Evolutionary conservation across 1,140 invertebrate species (phyloP).

Genomic region (Leguminivora glycinivorella): DNA sequence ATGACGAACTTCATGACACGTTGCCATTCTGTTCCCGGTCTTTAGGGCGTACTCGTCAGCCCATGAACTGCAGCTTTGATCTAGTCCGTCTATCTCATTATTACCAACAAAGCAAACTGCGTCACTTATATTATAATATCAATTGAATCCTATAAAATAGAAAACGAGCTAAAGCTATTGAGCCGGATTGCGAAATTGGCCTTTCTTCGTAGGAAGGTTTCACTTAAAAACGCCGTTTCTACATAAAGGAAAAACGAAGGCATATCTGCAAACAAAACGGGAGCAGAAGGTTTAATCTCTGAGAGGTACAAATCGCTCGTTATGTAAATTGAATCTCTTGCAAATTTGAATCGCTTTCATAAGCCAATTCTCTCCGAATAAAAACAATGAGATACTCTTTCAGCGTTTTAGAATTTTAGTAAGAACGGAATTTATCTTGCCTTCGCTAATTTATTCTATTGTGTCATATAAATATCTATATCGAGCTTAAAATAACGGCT

Average conservation of each 20-base stretch:
- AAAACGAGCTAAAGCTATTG: constrained; percentile 11
- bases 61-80: too few species aligned
- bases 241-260: constrained; percentile 32
- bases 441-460: constrained; percentile 45
- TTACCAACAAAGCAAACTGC: not conserved
- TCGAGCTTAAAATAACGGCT: constrained; percentile 25
- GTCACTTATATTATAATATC: not conserved
- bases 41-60: too few species aligned
- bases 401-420: constrained; percentile 47
- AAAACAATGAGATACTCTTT: constrained; percentile 64
- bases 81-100: too few species aligned
- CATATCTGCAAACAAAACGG: constrained; percentile 49
- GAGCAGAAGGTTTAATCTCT: constrained; percentile 69
- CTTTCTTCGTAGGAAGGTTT: constrained; percentile 29
- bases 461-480: constrained; percentile 36
- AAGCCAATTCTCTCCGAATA: constrained; percentile 67
- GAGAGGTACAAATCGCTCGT: constrained; percentile 74
- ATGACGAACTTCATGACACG: too few species aligned
- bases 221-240: constrained; percentile 38
- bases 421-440: constrained; percentile 43
- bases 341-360: constrained; percentile 74
- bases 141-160: constrained; percentile 14
- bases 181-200: constrained; percentile 15
- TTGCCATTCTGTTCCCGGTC: too few species aligned
- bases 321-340: constrained; percentile 76